Base-by-base conservation (phyloP, 1,140 invertebrate species). In the Thaumatotibia leucotreta region DNA sequence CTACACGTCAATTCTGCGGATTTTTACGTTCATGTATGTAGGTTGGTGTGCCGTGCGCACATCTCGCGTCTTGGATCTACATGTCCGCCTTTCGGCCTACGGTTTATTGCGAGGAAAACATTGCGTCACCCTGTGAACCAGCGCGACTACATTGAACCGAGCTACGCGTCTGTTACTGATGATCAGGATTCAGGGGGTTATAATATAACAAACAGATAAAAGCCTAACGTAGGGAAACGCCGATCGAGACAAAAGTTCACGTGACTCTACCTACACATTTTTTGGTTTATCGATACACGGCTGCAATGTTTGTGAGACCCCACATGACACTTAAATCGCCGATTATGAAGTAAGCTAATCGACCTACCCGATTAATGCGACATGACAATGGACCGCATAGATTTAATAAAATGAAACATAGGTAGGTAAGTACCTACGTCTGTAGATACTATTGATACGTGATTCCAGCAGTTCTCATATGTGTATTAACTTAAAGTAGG, bases 31-130 rank as follows among this genome's bases (percentile, higher is more conserved):
- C 73, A 75, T 83, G 72, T 84, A 83, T 84, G 83, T 89, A 82
- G 87, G 81, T 80, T 84, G 79, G 58, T 77, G 87, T 84, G 84
- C 84, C 86, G 87, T 89, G 87, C 80, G 87, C 86, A 89, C 72
- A 80, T 77, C 73, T 77, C 72, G 73, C 75, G 77, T 79, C 76
- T 75, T 76, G 70, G 70, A 73, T 76, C 74, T 67, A 77, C 73
- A 77, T 81, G 75, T 86, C 87, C 86, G 83, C 82, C 76, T 85
- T 79, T 79, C 79, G 63, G 75, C 83, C 84, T 86, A 86, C 82
- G 76, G 69, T 65, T 76, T 72, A 64, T 75, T 29, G 61, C 69
- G 70, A 77, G 70, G 71, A 82, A 83, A 83, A 87, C 70, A 85
- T 89, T 85, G 72, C 86, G 85, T 89, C 85, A 89, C 67, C 72